These are phyloP conservation scores for Neosilurus hyrtlii DNA, from an alignment of 2,797 vertebrate species.

Conservation along the genomic window DNA sequence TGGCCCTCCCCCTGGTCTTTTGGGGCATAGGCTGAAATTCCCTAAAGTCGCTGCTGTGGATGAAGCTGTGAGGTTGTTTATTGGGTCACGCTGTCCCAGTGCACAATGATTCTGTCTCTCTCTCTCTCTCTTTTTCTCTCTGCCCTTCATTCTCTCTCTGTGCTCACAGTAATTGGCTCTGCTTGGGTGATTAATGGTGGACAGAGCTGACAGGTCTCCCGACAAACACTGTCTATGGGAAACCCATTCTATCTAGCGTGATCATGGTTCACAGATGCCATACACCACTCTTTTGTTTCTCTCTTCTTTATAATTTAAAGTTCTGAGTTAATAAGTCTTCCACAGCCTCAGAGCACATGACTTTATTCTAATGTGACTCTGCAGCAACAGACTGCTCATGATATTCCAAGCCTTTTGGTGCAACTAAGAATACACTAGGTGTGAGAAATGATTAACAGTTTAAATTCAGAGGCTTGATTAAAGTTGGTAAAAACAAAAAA, in stretches of 20 bases:
- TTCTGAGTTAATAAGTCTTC: conserved; percentile 25
- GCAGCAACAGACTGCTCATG: conserved; percentile 61
- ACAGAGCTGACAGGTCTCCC: conserved; percentile 71
- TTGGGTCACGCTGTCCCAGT: conserved; percentile 59
- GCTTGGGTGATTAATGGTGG: conserved; percentile 73
- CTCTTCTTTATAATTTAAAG: conserved; percentile 11
- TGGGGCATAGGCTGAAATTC: conserved; percentile 50
- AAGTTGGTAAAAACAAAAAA: conserved; percentile 51
- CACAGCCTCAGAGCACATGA: conserved; percentile 35
- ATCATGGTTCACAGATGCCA: conserved; percentile 47
- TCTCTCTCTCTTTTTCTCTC: not conserved
- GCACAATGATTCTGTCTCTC: not conserved
- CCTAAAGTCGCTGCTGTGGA: conserved; percentile 58
- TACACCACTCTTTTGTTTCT: conserved; percentile 3
- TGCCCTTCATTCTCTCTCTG: conserved; percentile 25
- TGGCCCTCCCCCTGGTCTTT: conserved; percentile 6
- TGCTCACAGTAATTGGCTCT: conserved; percentile 70
- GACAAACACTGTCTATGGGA: conserved; percentile 57
- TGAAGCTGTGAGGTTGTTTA: conserved; percentile 62
- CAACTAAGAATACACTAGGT: conserved; percentile 65
- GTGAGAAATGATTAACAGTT: conserved; percentile 66
- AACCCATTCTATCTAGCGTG: conserved; percentile 53
- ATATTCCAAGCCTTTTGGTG: conserved; percentile 59
- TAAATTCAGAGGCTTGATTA: conserved; percentile 45
- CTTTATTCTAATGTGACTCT: conserved; percentile 60